These are phyloP conservation scores for Pemphigus obesinymphae DNA, from an alignment of 1,140 invertebrate genomes.

Conservation along the genomic window DNA sequence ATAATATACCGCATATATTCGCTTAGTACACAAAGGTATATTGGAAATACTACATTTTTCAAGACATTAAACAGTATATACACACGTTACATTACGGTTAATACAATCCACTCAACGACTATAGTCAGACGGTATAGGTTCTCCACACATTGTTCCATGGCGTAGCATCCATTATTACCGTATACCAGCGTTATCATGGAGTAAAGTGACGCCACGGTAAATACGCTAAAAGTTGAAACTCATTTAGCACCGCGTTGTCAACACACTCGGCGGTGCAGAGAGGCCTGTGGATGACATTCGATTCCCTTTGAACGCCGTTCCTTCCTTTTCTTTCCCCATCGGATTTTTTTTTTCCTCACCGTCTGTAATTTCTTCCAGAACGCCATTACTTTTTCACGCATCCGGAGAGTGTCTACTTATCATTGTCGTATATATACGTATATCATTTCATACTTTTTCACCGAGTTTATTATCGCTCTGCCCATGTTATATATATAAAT, in stretches of 20 bases:
- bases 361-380: background rate
- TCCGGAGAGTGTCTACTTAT: slow-evolving; percentile 12
- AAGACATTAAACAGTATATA: background rate
- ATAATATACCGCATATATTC: no score
- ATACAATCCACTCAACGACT: background rate
- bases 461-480: background rate
- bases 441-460: background rate
- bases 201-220: background rate
- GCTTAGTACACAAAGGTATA: no score
- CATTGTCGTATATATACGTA: background rate
- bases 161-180: background rate
- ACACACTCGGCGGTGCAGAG: background rate
- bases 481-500: no score
- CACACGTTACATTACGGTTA: background rate
- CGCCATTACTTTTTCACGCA: slow-evolving; percentile 15
- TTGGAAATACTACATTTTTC: background rate
- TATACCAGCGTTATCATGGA: background rate
- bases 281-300: slow-evolving; percentile 24
- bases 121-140: no score
- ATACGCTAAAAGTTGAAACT: background rate
- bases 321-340: background rate
- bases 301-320: slow-evolving; percentile 15
- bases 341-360: background rate
- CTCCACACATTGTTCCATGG: background rate
- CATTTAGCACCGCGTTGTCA: slow-evolving; percentile 8